phyloP scores from a whole-genome alignment of 2,888 invertebrate species.

The Argynnis bischoffii region DNA sequence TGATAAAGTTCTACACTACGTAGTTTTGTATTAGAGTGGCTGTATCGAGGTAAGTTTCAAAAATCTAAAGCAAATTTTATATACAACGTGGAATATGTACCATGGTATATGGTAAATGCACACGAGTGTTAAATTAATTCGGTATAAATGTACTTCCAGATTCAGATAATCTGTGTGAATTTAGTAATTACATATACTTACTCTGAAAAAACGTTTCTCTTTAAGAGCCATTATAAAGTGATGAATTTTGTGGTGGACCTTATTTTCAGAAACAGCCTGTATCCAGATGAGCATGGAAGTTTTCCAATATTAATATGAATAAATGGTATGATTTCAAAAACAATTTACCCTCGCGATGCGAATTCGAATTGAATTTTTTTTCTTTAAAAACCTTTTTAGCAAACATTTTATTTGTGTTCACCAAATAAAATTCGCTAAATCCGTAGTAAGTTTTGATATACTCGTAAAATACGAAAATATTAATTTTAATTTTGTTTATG shows the following conservation, averaged over 20 bases:
- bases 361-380: slow-evolving; percentile 23
- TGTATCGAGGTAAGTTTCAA: slow-evolving; percentile 36
- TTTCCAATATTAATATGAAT: slow-evolving; percentile 36
- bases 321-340: slow-evolving; percentile 38
- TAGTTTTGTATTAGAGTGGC: slow-evolving; percentile 30
- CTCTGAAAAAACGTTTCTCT: not conserved
- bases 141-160: no score
- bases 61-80: not conserved
- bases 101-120: no score
- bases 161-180: no score
- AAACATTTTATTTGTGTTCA: no score
- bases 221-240: slow-evolving; percentile 1
- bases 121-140: no score
- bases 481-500: no score
- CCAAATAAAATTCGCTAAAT: no score
- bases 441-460: no score
- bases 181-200: no score
- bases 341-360: slow-evolving; percentile 31
- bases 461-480: no score
- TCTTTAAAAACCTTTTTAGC: not conserved
- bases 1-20: slow-evolving; percentile 24
- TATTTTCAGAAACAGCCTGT: slow-evolving; percentile 37
- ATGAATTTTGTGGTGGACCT: slow-evolving; percentile 22
- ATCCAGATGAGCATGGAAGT: slow-evolving; percentile 30
- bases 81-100: no score